These are phyloP conservation scores for Gnathonemus longibarbis DNA, from an alignment of 2,113 vertebrate species.

Conservation along the genomic window DNA sequence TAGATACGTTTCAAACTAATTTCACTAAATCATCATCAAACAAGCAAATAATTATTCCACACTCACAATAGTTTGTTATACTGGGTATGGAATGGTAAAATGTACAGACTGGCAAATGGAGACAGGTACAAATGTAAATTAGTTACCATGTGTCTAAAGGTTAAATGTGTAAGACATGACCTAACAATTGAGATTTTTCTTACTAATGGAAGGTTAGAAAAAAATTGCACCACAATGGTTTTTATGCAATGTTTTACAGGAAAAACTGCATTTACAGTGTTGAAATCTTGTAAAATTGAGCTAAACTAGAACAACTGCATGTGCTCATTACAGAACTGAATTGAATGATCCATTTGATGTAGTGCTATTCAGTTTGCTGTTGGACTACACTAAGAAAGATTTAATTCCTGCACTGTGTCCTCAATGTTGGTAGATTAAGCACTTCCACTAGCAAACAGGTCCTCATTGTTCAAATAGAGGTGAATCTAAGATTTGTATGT, in stretches of 20 bases:
- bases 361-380: not conserved
- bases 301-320: not conserved
- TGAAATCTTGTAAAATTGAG: not conserved
- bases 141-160: not conserved
- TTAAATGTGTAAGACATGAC: not conserved
- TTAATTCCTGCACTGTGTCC: not conserved
- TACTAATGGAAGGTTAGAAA: not conserved
- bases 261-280: not conserved
- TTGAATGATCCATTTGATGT: not conserved
- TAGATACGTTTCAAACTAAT: not conserved
- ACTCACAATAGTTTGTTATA: not conserved
- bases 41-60: not conserved
- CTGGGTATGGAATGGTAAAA: not conserved
- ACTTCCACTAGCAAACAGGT: not conserved
- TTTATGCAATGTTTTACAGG: not conserved
- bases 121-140: not conserved
- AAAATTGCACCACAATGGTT: not conserved
- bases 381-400: not conserved
- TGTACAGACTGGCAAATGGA: not conserved
- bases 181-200: not conserved
- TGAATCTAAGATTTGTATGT: not conserved
- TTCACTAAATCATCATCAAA: not conserved
- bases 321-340: not conserved
- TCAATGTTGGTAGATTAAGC: not conserved
- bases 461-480: not conserved